phyloP scores from a whole-genome alignment of 2,797 vertebrate species.

The Capromys pilorides region DNA sequence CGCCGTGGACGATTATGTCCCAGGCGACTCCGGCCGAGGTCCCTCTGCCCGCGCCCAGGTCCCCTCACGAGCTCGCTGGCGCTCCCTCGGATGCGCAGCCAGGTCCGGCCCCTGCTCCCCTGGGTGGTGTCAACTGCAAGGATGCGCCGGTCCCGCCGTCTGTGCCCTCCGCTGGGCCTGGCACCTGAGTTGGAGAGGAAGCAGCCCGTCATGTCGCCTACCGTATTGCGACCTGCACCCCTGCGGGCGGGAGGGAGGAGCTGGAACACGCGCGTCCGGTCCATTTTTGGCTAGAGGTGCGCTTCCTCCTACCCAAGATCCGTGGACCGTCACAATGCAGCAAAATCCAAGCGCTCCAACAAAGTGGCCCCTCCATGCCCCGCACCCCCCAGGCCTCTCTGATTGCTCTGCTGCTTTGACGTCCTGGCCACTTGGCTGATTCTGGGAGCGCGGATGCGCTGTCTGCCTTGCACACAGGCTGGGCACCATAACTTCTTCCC shows the following conservation, averaged over 20 bases:
- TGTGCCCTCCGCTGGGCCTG: constrained; percentile 23
- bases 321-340: constrained; percentile 81
- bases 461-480: constrained; percentile 57
- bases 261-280: background rate
- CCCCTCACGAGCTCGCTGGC: background rate
- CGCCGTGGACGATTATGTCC: background rate
- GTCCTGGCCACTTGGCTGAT: background rate
- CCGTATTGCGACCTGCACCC: constrained; percentile 42
- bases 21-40: background rate
- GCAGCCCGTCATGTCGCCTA: constrained; percentile 31
- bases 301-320: constrained; percentile 13
- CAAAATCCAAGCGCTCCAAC: constrained; percentile 71
- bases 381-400: background rate
- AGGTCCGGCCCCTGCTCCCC: background rate
- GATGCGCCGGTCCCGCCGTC: background rate
- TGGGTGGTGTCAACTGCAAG: constrained; percentile 29
- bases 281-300: constrained; percentile 42
- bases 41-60: background rate
- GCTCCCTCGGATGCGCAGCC: background rate
- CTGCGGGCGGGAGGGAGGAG: background rate
- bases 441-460: constrained; percentile 13
- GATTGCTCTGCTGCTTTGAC: background rate
- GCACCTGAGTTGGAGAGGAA: constrained; percentile 66
- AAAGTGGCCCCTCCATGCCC: background rate
- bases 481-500: constrained; percentile 75